A percentile compares a stretch with the other conserved stretches of the same genome.
These are phyloP conservation scores for Colossoma macropomum DNA, from an alignment of 2,113 vertebrate species.

Conservation along the genomic window DNA sequence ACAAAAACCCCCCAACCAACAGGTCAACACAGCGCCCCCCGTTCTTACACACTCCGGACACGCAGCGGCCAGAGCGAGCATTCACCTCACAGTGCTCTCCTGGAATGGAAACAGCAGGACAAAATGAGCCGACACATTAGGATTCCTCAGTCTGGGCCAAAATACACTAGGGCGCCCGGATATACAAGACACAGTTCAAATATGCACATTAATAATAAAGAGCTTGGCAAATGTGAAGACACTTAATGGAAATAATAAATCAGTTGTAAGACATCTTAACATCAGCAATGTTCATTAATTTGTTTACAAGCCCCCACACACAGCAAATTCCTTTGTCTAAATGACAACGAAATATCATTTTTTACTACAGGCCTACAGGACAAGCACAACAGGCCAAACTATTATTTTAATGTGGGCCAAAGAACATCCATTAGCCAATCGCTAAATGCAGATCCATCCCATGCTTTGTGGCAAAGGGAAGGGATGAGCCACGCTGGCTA, in stretches of 20 bases:
- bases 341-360: neutral
- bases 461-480: too few relatives aligned
- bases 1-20: slow-evolving; percentile 90
- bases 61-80: slow-evolving; percentile 83
- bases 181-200: neutral
- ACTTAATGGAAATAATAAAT: slow-evolving; percentile 5
- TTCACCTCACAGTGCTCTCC: slow-evolving; percentile 91
- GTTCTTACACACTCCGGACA: slow-evolving; percentile 87
- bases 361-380: neutral
- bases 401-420: too few relatives aligned
- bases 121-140: neutral
- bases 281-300: neutral
- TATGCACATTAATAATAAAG: slow-evolving; percentile 4
- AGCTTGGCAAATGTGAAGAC: neutral
- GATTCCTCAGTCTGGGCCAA: neutral
- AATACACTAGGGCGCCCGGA: neutral
- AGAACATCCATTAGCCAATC: too few relatives aligned
- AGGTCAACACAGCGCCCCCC: slow-evolving; percentile 90
- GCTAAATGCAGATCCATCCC: too few relatives aligned
- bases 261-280: neutral
- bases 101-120: slow-evolving; percentile 47
- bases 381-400: neutral
- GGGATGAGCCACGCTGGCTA: too few relatives aligned
- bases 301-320: neutral
- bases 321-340: neutral